Base-by-base conservation (phyloP, 1,140 invertebrate genomes). In the Listronotus oregonensis region DNA sequence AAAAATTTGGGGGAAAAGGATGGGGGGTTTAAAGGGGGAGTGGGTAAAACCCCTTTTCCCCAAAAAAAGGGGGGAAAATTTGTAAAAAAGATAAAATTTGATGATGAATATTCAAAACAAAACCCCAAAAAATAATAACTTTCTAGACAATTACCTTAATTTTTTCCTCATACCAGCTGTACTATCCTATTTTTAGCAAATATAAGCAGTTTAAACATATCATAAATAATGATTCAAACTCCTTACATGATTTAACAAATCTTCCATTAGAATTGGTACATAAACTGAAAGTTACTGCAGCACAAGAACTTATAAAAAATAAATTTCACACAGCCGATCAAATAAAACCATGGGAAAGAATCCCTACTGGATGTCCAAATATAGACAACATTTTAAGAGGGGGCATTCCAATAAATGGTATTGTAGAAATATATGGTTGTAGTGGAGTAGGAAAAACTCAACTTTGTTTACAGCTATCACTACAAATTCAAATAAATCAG, bases 391-490 rank as follows among this genome's bases (percentile, higher is more conserved):
- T 86, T 61, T 79, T 89, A 27, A 74, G 79, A 71, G 93, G 92
- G 34, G 93, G 93, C n/a, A 82, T 95, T 52, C 78, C 86, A 27
- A 82, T 80, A 61, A 83, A 85, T 60, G 89, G 90, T 17, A 85
- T 96, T 12, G 92, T 90, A 49, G 93, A 96, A 83, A 85, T 96
- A 73, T 87, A 86, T 79, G 94, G 93, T 11, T 86, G 88, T 77
- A 90, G 91, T 80, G 90, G 90, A 8, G 84, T 83, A 71, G 93
- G 93, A 14, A 96, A 95, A 82, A 93, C 92, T 0, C 94, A 96
- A 79, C 73, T 95, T 12, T 90, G 88, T 70, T 76, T 96, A 27
- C 92, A 95, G 79, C 75, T 93, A 5, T 80, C 84, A 39, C 44
- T 81, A 10, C 72, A 73, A n/a, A 71, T 78, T 11, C 80, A 82